Conservation (phyloP, 2,113 vertebrate species). For the Malurus alboscapulatus region DNA sequence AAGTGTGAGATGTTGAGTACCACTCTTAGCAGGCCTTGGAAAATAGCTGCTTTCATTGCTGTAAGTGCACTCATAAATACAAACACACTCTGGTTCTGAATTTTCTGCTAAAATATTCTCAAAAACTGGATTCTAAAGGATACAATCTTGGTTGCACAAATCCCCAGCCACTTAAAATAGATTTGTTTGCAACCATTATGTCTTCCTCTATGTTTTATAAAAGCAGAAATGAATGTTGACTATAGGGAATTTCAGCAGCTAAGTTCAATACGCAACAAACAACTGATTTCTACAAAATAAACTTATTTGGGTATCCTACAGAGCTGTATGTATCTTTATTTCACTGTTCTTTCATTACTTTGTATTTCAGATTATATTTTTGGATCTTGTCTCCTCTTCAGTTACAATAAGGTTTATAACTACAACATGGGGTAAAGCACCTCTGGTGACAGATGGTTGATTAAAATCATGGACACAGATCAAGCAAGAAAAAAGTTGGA, state of each 20-base stretch:
- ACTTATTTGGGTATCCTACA: neutral
- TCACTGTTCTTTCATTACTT: neutral
- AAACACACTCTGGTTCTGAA: neutral
- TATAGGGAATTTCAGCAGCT: neutral
- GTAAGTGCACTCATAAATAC: neutral
- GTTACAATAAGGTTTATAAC: slow-evolving; percentile 9
- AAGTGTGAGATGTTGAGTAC: neutral
- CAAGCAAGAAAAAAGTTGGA: slow-evolving; percentile 48
- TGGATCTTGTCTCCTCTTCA: neutral
- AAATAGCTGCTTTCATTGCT: neutral
- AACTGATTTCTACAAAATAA: neutral
- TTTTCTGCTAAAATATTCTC: neutral
- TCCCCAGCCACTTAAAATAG: neutral
- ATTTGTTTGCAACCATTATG: neutral
- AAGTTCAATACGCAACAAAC: neutral
- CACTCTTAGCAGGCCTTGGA: neutral
- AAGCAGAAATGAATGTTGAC: neutral
- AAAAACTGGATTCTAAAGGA: neutral
- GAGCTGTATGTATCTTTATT: neutral
- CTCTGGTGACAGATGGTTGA: slow-evolving; percentile 62
- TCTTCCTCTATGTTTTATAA: neutral
- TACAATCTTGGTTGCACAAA: neutral
- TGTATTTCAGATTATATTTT: neutral
- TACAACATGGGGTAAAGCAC: slow-evolving; percentile 12
- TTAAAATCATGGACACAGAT: slow-evolving; percentile 46